Percentiles rank a stretch among this genome's conserved stretches.
Evolutionary conservation across 1,140 invertebrate species (phyloP).

Genomic region (Trachymyrmex septentrionalis): DNA sequence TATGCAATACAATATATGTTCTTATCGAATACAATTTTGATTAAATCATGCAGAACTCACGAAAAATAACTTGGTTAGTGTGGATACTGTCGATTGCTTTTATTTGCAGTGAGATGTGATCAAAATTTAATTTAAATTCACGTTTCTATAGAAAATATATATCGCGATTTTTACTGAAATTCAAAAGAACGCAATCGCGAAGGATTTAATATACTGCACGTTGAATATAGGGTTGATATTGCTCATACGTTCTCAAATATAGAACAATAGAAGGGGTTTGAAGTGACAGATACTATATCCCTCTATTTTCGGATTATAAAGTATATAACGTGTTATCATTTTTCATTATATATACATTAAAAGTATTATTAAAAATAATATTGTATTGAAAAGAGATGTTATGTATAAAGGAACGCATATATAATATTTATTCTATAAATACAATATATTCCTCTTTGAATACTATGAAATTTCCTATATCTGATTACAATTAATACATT

Average conservation of each 20-base stretch:
- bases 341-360: constrained; percentile 3
- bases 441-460: background rate
- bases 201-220: constrained; percentile 21
- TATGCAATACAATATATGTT: background rate
- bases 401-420: background rate
- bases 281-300: background rate
- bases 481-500: background rate
- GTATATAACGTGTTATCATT: background rate
- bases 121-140: constrained; percentile 58
- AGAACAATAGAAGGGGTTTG: background rate
- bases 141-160: constrained; percentile 35
- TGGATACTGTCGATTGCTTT: constrained; percentile 23
- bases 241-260: background rate
- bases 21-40: constrained; percentile 5
- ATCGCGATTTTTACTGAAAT: constrained; percentile 34
- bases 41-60: constrained; percentile 6
- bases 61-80: constrained; percentile 31
- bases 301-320: background rate
- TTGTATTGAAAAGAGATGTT: background rate
- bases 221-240: constrained; percentile 5
- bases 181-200: constrained; percentile 13
- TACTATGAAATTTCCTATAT: background rate
- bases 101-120: constrained; percentile 44
- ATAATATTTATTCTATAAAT: background rate
- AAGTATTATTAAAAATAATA: background rate